These are phyloP conservation scores for Nylanderia fulva DNA, from an alignment of 1,140 invertebrate genomes.

Conservation along the genomic window DNA sequence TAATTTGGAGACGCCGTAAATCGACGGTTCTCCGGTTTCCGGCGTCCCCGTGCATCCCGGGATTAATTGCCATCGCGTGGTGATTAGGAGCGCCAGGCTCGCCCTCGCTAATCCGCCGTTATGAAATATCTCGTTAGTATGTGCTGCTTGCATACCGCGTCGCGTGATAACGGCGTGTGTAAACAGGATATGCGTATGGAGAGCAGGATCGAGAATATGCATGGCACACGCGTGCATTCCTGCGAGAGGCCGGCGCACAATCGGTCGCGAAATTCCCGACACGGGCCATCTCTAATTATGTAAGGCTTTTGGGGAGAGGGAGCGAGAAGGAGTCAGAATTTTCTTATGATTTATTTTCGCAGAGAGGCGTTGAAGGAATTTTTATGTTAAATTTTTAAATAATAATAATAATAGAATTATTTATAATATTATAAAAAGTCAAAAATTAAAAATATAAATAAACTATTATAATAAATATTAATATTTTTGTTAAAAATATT, in stretches of 20 bases:
- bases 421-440: too few relatives aligned
- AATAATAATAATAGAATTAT: too few relatives aligned
- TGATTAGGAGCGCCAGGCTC: slow-evolving; percentile 42
- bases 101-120: slow-evolving; percentile 61
- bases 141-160: slow-evolving; percentile 24
- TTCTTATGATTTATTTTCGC: too few relatives aligned
- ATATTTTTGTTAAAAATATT: too few relatives aligned
- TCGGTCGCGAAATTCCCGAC: slow-evolving; percentile 47
- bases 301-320: too few relatives aligned
- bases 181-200: slow-evolving; percentile 11
- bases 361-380: too few relatives aligned
- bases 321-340: too few relatives aligned
- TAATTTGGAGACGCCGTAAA: slow-evolving; percentile 64
- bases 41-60: slow-evolving; percentile 38
- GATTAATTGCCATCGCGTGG: slow-evolving; percentile 67
- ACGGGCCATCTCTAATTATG: too few relatives aligned
- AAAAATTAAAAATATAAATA: too few relatives aligned
- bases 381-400: too few relatives aligned
- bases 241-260: slow-evolving; percentile 22
- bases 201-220: not conserved
- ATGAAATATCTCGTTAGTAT: slow-evolving; percentile 70
- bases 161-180: slow-evolving; percentile 15
- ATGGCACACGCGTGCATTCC: slow-evolving; percentile 39
- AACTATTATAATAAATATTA: too few relatives aligned
- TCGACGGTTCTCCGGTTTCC: slow-evolving; percentile 12